Percentiles rank a stretch among this genome's conserved stretches.
phyloP scores from a whole-genome alignment of 2,797 vertebrate genomes.

The Arctocebus calabarensis region DNA sequence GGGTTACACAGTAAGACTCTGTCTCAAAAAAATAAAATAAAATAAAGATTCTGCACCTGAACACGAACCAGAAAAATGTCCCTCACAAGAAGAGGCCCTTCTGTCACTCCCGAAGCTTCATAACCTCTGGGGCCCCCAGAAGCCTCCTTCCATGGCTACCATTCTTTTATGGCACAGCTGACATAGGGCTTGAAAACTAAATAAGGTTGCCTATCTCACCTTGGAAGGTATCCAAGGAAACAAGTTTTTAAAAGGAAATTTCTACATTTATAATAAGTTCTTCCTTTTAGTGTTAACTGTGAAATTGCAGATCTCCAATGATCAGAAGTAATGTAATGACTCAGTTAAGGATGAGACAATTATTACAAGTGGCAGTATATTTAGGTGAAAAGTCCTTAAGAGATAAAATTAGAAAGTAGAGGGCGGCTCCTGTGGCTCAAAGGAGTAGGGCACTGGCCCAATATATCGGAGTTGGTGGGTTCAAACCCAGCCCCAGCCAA shows the following conservation, averaged over 20 bases:
- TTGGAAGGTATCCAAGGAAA: not conserved
- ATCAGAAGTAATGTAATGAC: not conserved
- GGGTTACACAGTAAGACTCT: too few relatives aligned
- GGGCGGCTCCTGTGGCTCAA: too few relatives aligned
- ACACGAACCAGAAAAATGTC: too few relatives aligned
- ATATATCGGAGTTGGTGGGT: too few relatives aligned
- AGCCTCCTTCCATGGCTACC: not conserved
- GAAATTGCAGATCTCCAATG: not conserved
- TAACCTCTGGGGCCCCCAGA: too few relatives aligned
- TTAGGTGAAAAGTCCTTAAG: constrained; percentile 4
- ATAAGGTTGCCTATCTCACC: not conserved
- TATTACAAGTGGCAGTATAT: not conserved
- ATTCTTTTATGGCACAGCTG: not conserved
- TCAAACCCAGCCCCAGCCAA: too few relatives aligned
- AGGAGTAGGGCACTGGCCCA: too few relatives aligned
- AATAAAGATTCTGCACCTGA: too few relatives aligned
- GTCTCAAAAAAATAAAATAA: too few relatives aligned
- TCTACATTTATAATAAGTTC: not conserved
- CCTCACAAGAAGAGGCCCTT: too few relatives aligned
- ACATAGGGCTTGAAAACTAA: not conserved
- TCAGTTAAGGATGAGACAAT: not conserved
- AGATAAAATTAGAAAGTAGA: not conserved
- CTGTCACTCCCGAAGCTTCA: too few relatives aligned
- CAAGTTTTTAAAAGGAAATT: constrained; percentile 82
- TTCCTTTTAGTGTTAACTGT: not conserved